phyloP scores from a whole-genome alignment of 2,113 vertebrate genomes.

The Cyprinodon variegatus region DNA sequence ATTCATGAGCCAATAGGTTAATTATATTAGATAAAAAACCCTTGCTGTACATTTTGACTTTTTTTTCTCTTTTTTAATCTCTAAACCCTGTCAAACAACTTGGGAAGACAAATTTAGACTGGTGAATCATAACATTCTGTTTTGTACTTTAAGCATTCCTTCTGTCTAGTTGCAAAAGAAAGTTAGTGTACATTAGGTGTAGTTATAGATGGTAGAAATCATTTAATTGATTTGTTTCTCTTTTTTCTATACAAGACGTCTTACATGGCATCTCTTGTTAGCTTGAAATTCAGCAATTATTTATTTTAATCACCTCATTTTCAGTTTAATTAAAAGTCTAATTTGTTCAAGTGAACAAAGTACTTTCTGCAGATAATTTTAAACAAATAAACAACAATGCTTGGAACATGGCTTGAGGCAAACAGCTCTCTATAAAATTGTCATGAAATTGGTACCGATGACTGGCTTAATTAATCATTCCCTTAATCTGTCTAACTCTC shows the following conservation, averaged over 20 bases:
- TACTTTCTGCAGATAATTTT: not conserved
- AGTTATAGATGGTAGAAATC: slow-evolving; percentile 41
- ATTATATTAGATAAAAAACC: slow-evolving; percentile 50
- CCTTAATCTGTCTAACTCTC: too few relatives aligned
- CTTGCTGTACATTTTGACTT: slow-evolving; percentile 27
- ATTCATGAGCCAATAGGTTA: slow-evolving; percentile 44
- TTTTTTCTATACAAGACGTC: slow-evolving; percentile 39
- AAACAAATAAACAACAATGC: not conserved
- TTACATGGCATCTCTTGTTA: not conserved
- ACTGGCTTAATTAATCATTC: too few relatives aligned
- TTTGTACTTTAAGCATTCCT: slow-evolving; percentile 37
- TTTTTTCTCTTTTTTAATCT: slow-evolving; percentile 31
- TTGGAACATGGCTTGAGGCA: too few relatives aligned
- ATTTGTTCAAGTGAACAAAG: not conserved
- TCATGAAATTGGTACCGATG: too few relatives aligned
- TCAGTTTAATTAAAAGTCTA: not conserved
- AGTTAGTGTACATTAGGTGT: slow-evolving; percentile 61
- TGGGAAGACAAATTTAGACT: slow-evolving; percentile 53
- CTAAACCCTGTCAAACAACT: slow-evolving; percentile 37
- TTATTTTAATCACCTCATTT: not conserved
- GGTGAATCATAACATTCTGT: slow-evolving; percentile 33
- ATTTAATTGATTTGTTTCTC: slow-evolving; percentile 49
- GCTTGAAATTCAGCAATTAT: not conserved
- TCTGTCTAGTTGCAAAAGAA: slow-evolving; percentile 38
- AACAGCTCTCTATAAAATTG: too few relatives aligned